Evolutionary conservation across 2,888 invertebrate species (phyloP).

Genomic region (Monochamus alternatus): DNA sequence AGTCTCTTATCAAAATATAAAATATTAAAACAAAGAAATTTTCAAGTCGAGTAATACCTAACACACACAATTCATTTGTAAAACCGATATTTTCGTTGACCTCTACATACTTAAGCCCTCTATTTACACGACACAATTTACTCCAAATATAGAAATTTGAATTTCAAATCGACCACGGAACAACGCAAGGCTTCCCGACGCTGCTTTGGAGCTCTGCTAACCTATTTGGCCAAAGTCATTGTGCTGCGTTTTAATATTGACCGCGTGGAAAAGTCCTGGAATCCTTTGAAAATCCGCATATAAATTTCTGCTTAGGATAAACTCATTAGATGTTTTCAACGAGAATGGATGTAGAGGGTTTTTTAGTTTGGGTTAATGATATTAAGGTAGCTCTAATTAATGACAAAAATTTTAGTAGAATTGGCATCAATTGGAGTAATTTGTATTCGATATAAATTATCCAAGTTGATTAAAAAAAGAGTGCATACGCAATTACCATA

Average conservation of each 20-base stretch:
- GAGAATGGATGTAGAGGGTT: not conserved
- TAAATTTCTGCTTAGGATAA: not conserved
- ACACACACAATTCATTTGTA: not conserved
- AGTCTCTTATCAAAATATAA: no score
- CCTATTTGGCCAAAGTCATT: constrained; percentile 1
- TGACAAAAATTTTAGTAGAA: no score
- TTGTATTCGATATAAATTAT: no score
- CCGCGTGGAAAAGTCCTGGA: not conserved
- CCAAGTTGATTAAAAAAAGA: no score
- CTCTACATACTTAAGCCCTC: not conserved
- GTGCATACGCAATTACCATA: no score
- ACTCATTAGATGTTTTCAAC: not conserved
- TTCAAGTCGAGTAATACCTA: no score
- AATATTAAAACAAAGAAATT: no score
- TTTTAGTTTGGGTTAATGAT: no score
- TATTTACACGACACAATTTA: not conserved
- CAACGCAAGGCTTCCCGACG: not conserved
- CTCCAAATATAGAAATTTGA: not conserved
- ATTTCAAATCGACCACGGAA: not conserved
- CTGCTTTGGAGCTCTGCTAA: not conserved
- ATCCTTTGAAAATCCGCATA: not conserved
- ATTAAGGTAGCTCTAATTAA: no score
- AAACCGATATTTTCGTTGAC: not conserved
- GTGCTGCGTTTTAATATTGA: not conserved
- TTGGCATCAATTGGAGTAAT: no score